Conservation (phyloP, 1,140 invertebrate genomes). For the Tetramorium alpestre region DNA sequence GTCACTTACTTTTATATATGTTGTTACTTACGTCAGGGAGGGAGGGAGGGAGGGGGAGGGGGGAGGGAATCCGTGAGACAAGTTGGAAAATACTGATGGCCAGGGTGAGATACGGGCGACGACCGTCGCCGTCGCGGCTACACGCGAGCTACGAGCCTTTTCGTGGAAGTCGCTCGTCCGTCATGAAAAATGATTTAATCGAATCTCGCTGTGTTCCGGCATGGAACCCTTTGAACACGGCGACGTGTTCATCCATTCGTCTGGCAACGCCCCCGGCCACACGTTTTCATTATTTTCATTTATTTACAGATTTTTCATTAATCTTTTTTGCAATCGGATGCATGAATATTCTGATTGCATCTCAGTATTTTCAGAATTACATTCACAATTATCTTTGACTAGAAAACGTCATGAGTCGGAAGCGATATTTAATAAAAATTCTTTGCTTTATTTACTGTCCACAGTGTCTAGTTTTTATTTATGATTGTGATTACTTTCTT, state of each 20-base stretch:
- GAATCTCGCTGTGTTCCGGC: background rate
- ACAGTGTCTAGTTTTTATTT: background rate
- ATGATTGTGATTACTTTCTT: background rate
- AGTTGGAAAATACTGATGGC: conserved; percentile 77
- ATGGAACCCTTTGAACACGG: background rate
- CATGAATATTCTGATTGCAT: background rate
- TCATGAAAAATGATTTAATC: conserved; percentile 68
- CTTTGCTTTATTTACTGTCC: background rate
- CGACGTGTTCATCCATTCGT: background rate
- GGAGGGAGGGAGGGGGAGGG: conserved; percentile 49
- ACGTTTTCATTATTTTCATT: no score
- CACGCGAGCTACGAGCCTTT: conserved; percentile 37
- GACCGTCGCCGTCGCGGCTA: conserved; percentile 67
- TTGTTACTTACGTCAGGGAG: conserved; percentile 77
- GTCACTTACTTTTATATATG: conserved; percentile 83
- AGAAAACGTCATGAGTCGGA: background rate
- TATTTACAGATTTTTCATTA: background rate
- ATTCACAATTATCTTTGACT: background rate
- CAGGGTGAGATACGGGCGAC: conserved; percentile 69
- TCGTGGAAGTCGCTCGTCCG: conserved; percentile 56
- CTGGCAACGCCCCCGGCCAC: background rate
- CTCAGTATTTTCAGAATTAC: background rate
- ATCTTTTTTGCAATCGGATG: background rate
- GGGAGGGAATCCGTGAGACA: conserved; percentile 74
- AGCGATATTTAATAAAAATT: background rate